Conservation (phyloP, 2,113 vertebrate species). For the Numida meleagris region DNA sequence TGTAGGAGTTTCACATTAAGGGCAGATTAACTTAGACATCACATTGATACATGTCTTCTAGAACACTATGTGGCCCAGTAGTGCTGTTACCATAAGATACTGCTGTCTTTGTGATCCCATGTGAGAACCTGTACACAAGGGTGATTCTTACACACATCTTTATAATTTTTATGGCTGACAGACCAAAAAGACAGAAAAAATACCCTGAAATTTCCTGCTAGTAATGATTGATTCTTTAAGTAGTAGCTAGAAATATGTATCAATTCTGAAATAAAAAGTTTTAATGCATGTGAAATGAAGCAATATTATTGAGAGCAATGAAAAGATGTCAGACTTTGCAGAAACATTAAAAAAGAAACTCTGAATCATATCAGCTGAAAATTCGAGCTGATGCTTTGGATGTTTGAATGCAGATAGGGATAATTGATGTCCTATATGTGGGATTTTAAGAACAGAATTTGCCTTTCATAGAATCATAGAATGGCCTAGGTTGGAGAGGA, state of each 20-base stretch:
- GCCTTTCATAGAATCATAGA: neutral
- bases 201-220: neutral
- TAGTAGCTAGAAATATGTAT: neutral
- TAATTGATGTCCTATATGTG: accelerated
- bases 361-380: neutral
- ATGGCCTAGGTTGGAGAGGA: too few relatives aligned
- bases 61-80: neutral
- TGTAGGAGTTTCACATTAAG: conserved; percentile 1
- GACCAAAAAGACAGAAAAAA: neutral
- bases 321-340: neutral
- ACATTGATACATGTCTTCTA: neutral
- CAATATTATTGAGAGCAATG: neutral
- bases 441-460: neutral
- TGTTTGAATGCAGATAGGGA: neutral
- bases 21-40: conserved; percentile 30
- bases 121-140: neutral
- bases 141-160: neutral
- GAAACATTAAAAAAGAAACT: neutral
- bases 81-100: neutral
- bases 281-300: neutral
- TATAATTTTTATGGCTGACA: neutral
- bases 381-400: neutral
- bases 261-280: neutral
- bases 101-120: neutral
- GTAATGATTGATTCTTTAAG: neutral